Base-by-base conservation (phyloP, 2,888 invertebrate species). In the Acanthoscelides obtectus region DNA sequence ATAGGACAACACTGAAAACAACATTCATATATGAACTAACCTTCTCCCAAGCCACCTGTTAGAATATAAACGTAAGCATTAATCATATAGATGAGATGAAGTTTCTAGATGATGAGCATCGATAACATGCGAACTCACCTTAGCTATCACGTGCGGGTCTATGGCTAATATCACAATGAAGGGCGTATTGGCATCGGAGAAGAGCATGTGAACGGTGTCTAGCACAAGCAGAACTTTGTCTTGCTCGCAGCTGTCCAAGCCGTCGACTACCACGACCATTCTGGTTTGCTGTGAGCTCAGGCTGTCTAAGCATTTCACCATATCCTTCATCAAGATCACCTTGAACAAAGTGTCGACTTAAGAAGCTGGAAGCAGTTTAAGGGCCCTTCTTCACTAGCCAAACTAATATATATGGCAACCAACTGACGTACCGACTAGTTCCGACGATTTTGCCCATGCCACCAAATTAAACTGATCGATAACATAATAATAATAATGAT, bases 61-160 rank as follows among this genome's bases (percentile, higher is more conserved):
- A 84, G 83, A 83, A 79, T 75, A 78, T 69, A 75, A 71, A 73
- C 71, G 66, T 71, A 70, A 69, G 70, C 70, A 73, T 77, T 75
- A 77, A 72, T 75, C 68, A 45, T 67, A 66, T 70, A 63, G 22
- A 72, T 70, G 66, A 66, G 63, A 65, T 27, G 22, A 64, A 65
- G 64, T 66, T 45, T 65, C 25, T 63, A 22, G 20, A 20, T 22
- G 66, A 66, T 21, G 22, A 6, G 22, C 22, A 67, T 22, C 22
- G 22, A 22, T 17, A 5, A 2, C 4, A 1, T 22, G 20, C 12
- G 27, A 20, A 80, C 82, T 82, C 84, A 94, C 97, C 90, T 97
- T 98, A 78, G 98, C 95, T 81, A 99, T 98, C 76, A 99, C 96
- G 86, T 99, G 99, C 0, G 99, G 99, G 88, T 99, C 99, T 78